These are phyloP conservation scores for Zoroaster sp. DNA, from an alignment of 53 echinoderm and acorn worm genomes.

Conservation along the genomic window DNA sequence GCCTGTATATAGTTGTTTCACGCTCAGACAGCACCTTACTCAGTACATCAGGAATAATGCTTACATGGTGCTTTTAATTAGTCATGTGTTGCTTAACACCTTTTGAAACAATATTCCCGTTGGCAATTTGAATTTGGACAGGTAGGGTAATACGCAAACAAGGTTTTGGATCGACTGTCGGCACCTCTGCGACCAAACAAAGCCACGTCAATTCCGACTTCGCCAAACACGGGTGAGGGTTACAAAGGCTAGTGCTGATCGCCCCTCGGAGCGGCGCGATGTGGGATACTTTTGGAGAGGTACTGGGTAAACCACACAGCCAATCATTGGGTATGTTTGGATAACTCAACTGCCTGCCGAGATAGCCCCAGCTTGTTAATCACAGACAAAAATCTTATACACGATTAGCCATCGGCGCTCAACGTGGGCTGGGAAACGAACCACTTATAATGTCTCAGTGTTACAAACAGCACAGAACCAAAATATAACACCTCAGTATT, in stretches of 20 bases:
- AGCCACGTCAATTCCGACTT: slow-evolving; percentile 21
- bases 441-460: background rate
- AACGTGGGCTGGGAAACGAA: background rate
- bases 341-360: slow-evolving; percentile 38
- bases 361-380: slow-evolving; percentile 30
- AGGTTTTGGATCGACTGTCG: background rate
- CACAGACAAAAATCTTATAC: background rate
- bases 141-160: slow-evolving; percentile 41
- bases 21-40: too few relatives aligned
- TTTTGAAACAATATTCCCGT: slow-evolving; percentile 50
- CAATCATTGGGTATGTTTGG: slow-evolving; percentile 42
- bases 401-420: slow-evolving; percentile 40
- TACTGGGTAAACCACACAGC: slow-evolving; percentile 31
- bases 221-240: slow-evolving; percentile 24
- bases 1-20: too few relatives aligned
- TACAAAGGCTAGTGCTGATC: slow-evolving; percentile 33
- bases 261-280: slow-evolving; percentile 23
- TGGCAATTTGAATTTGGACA: background rate
- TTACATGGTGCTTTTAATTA: slow-evolving; percentile 7
- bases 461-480: background rate
- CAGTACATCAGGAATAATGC: background rate
- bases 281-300: background rate
- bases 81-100: slow-evolving; percentile 6
- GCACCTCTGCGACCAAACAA: slow-evolving; percentile 37
- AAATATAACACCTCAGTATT: background rate